Conservation (phyloP, 2,888 invertebrate species). For the Lithophane ornitopus region DNA sequence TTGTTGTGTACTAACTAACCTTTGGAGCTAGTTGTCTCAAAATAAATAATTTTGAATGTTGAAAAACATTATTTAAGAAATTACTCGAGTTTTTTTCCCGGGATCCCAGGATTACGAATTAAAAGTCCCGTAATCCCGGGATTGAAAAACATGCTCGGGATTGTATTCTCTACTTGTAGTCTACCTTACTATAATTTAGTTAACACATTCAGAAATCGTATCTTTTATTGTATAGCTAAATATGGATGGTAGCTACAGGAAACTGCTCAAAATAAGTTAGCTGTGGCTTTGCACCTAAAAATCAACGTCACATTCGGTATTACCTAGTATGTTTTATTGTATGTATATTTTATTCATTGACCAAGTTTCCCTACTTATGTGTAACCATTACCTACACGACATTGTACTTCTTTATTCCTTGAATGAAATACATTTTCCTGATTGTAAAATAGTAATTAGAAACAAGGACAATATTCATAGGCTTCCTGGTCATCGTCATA, state of each 20-base stretch:
- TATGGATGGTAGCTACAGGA: background rate
- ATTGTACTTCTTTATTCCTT: conserved; percentile 10
- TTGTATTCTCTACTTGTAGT: background rate
- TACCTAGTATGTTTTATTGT: background rate
- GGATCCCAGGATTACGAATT: no score
- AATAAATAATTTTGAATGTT: no score
- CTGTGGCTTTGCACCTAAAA: background rate
- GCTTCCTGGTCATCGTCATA: background rate
- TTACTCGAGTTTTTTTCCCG: no score
- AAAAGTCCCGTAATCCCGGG: no score
- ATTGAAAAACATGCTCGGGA: no score
- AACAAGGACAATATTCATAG: background rate
- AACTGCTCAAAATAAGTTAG: conserved; percentile 1
- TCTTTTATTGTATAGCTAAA: background rate
- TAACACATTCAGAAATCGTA: background rate
- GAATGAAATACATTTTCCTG: background rate
- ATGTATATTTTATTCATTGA: background rate
- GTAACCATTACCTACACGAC: background rate
- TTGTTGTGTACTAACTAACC: no score
- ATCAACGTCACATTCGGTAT: no score
- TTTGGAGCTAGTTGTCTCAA: no score
- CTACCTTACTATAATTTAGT: background rate
- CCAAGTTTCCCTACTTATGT: background rate
- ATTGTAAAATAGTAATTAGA: background rate
- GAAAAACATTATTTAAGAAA: no score